Conservation (phyloP, 2,797 vertebrate species). For the Xenopus petersii region DNA sequence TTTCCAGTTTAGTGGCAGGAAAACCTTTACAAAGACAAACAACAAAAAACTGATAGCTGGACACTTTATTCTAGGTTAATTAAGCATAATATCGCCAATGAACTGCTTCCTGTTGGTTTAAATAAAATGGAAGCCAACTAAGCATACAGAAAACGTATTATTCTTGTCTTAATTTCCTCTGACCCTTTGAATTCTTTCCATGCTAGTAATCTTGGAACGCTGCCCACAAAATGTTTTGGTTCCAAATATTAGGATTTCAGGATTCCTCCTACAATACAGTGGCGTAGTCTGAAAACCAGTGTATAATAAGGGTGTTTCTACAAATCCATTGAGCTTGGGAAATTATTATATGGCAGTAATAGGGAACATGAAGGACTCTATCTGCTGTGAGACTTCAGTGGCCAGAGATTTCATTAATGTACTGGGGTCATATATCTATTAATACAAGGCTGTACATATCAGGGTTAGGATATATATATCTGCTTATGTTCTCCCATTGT, state of each 20-base stretch:
- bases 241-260: conserved; percentile 19
- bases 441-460: too few relatives aligned
- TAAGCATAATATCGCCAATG: conserved; percentile 10
- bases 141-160: conserved; percentile 33
- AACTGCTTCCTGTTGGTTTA: conserved; percentile 38
- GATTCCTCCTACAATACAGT: conserved; percentile 22
- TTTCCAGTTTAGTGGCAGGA: neutral
- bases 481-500: too few relatives aligned
- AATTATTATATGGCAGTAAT: too few relatives aligned
- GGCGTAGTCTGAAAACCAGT: neutral
- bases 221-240: conserved; percentile 24
- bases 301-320: conserved; percentile 11
- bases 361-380: too few relatives aligned
- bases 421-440: too few relatives aligned
- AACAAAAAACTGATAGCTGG: neutral
- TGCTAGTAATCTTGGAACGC: conserved; percentile 30
- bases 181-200: conserved; percentile 44
- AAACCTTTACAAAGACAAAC: neutral
- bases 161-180: conserved; percentile 28
- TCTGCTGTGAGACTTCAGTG: too few relatives aligned
- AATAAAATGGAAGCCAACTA: conserved; percentile 22
- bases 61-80: conserved; percentile 28
- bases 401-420: too few relatives aligned
- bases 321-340: neutral
- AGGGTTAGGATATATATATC: too few relatives aligned